Percentiles rank a stretch among this genome's conserved stretches.
Conservation (phyloP, 2,113 vertebrate genomes). For the Plecturocebus donacophilus region DNA sequence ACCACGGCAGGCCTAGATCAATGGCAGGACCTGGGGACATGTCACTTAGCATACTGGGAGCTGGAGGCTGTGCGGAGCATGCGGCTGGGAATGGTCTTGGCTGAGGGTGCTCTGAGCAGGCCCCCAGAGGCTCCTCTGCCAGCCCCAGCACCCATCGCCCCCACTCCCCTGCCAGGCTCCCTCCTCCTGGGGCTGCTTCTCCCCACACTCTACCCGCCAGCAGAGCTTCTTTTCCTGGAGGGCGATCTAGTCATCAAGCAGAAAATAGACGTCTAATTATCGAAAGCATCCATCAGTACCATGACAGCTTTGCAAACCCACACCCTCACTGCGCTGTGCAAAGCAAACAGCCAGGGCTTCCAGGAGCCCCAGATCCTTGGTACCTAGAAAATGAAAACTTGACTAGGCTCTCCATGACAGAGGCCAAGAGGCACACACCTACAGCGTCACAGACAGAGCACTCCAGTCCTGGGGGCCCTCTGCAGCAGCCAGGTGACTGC, state of each 20-base stretch:
- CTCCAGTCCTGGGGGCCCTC: neutral
- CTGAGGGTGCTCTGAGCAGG: neutral
- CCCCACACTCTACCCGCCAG: fast-evolving
- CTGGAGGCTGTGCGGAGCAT: neutral
- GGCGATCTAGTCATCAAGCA: neutral
- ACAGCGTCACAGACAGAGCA: too few species aligned
- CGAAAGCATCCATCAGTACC: neutral
- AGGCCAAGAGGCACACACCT: fast-evolving
- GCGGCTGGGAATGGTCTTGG: neutral
- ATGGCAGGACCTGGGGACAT: fast-evolving
- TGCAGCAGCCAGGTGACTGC: fast-evolving
- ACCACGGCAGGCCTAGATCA: slow-evolving; percentile 61
- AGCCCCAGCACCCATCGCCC: fast-evolving
- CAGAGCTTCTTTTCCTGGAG: neutral
- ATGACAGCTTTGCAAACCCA: fast-evolving
- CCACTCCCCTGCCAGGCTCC: neutral
- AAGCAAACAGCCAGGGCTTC: neutral
- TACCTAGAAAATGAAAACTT: fast-evolving
- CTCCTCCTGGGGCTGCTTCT: fast-evolving
- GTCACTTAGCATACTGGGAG: slow-evolving; percentile 11
- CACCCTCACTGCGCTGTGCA: fast-evolving
- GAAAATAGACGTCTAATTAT: neutral
- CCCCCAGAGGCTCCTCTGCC: fast-evolving
- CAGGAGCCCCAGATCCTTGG: neutral
- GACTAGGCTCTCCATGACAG: neutral